phyloP scores from a whole-genome alignment of 2,888 invertebrate genomes.

The Blastobasis adustella region DNA sequence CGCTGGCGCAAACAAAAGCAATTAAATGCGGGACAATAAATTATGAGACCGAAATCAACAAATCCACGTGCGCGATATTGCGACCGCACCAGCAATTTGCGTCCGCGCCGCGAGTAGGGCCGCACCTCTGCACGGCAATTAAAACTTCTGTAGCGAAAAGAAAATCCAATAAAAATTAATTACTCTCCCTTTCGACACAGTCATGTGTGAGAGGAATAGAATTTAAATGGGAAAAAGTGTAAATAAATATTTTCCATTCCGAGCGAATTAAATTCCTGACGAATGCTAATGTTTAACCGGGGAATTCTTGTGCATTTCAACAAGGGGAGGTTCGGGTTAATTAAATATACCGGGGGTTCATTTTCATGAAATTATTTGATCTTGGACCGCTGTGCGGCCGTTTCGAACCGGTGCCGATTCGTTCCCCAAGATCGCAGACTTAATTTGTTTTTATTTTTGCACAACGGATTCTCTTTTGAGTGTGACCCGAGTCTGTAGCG shows the following conservation, averaged over 20 bases:
- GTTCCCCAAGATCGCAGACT: slow-evolving; percentile 43
- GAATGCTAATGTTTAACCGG: slow-evolving; percentile 69
- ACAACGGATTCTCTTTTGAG: background rate
- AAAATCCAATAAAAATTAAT: slow-evolving; percentile 60
- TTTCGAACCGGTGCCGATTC: slow-evolving; percentile 54
- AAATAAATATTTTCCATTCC: slow-evolving; percentile 56
- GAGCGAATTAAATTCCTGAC: slow-evolving; percentile 64
- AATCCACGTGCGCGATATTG: slow-evolving; percentile 48
- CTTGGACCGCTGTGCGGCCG: slow-evolving; percentile 45
- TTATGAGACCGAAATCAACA: slow-evolving; percentile 37
- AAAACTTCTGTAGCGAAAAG: slow-evolving; percentile 59
- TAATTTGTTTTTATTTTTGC: slow-evolving; percentile 55
- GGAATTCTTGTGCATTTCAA: slow-evolving; percentile 69
- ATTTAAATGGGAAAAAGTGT: slow-evolving; percentile 50
- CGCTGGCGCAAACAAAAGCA: slow-evolving; percentile 17
- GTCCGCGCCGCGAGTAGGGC: slow-evolving; percentile 23
- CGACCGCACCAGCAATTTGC: slow-evolving; percentile 53
- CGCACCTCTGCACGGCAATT: slow-evolving; percentile 33
- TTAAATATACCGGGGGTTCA: slow-evolving; percentile 67
- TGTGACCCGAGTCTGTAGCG: slow-evolving; percentile 22
- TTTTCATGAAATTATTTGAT: slow-evolving; percentile 72
- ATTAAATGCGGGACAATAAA: slow-evolving; percentile 31
- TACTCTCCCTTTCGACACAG: slow-evolving; percentile 42
- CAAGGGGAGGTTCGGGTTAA: slow-evolving; percentile 63
- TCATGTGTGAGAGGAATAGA: slow-evolving; percentile 45